Conservation (phyloP, 2,113 vertebrate genomes). For the Archocentrus centrarchus region DNA sequence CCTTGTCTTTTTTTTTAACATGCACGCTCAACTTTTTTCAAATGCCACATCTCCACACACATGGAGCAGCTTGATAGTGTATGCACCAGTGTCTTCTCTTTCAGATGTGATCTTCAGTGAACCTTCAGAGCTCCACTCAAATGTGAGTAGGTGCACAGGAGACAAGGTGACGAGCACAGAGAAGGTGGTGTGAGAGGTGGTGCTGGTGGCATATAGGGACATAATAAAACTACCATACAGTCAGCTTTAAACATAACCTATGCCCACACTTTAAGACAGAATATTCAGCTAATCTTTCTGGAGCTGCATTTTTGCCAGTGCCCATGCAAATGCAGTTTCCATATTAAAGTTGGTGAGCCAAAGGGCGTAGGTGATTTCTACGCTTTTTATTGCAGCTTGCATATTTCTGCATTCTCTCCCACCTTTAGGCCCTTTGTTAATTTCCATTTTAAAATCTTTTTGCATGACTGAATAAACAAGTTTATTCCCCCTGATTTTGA, state of each 20-base stretch:
- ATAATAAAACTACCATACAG: constrained; percentile 32
- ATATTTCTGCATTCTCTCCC: constrained; percentile 21
- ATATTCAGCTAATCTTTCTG: background rate
- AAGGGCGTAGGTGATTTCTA: constrained; percentile 39
- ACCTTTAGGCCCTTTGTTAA: constrained; percentile 8
- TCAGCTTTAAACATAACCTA: constrained; percentile 12
- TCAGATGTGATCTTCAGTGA: constrained; percentile 67
- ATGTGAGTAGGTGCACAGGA: constrained; percentile 38
- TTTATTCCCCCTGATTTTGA: constrained; percentile 12
- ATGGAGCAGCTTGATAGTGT: constrained; percentile 52
- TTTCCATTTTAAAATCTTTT: constrained; percentile 29
- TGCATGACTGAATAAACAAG: constrained; percentile 15
- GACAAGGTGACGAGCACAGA: constrained; percentile 24
- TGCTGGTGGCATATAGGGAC: constrained; percentile 28
- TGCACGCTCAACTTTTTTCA: constrained; percentile 54
- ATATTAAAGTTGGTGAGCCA: constrained; percentile 31
- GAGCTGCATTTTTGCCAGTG: background rate
- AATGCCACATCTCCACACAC: constrained; percentile 71
- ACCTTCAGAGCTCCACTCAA: constrained; percentile 47
- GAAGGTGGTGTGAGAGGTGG: constrained; percentile 28
- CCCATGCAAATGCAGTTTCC: constrained; percentile 28
- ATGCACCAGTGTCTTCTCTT: constrained; percentile 59
- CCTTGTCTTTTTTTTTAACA: constrained; percentile 54
- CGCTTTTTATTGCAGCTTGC: constrained; percentile 15
- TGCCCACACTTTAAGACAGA: constrained; percentile 13